Percentiles rank a stretch among this genome's conserved stretches.
Conservation (phyloP, 2,888 invertebrate species). For the Apamea crenata region DNA sequence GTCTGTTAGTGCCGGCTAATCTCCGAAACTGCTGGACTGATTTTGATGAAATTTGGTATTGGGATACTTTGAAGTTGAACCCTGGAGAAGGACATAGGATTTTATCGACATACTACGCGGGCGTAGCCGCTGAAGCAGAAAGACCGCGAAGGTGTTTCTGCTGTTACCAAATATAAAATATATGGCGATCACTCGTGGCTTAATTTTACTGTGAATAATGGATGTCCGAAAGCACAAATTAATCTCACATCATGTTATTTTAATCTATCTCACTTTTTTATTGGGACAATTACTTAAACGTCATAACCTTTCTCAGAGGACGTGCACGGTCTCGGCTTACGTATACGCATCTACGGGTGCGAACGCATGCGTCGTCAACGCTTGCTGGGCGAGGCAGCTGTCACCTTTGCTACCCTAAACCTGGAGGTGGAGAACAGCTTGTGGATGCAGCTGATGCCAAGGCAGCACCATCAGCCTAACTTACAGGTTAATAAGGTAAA, state of each 20-base stretch:
- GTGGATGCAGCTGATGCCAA: conserved; percentile 96
- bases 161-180: neutral
- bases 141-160: neutral
- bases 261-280: neutral
- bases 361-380: conserved; percentile 98
- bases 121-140: too few relatives aligned
- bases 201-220: neutral
- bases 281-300: neutral
- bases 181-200: neutral
- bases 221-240: too few relatives aligned
- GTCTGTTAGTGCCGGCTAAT: too few relatives aligned
- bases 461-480: conserved; percentile 85
- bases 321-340: conserved; percentile 97
- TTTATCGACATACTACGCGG: too few relatives aligned
- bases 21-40: too few relatives aligned
- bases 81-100: too few relatives aligned
- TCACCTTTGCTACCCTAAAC: conserved; percentile 97
- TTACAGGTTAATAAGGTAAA: conserved; percentile 74
- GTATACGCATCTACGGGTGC: conserved; percentile 97
- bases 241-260: neutral
- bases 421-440: conserved; percentile 97
- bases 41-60: too few relatives aligned
- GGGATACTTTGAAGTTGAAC: too few relatives aligned
- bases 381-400: conserved; percentile 96
- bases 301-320: conserved; percentile 92